phyloP scores from a whole-genome alignment of 2,113 vertebrate species.

The Microcebus lehilahytsara region DNA sequence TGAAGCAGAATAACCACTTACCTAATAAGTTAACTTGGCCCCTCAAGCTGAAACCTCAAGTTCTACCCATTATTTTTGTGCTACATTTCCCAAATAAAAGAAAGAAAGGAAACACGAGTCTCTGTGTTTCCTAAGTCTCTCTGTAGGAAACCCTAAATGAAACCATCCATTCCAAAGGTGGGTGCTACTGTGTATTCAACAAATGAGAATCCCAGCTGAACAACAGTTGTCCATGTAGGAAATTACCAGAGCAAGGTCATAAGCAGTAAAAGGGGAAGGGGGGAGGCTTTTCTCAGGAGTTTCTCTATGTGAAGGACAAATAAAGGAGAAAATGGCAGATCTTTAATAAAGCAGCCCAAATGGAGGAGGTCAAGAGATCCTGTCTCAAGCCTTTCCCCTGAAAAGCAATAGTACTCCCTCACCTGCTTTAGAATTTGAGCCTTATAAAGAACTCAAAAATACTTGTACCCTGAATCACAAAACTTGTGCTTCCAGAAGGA shows the following conservation, averaged over 20 bases:
- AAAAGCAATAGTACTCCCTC: neutral
- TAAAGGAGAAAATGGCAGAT: neutral
- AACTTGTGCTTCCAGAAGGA: neutral
- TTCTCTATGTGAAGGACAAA: neutral
- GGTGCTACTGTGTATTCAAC: neutral
- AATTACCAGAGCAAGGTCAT: neutral
- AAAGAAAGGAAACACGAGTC: conserved; percentile 2
- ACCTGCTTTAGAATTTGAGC: neutral
- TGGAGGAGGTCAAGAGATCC: neutral
- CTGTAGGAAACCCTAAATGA: conserved; percentile 30
- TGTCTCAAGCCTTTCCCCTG: neutral
- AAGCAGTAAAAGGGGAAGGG: neutral
- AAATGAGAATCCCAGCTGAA: neutral
- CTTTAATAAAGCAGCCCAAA: neutral
- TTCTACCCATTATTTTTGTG: conserved; percentile 21
- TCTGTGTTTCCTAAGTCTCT: neutral
- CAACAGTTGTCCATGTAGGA: neutral
- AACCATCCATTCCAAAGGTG: neutral
- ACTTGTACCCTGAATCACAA: neutral
- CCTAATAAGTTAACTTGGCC: neutral
- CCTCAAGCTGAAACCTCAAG: neutral
- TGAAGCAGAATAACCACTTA: neutral
- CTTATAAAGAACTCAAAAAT: neutral
- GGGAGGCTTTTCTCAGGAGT: neutral
- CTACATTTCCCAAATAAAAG: conserved; percentile 10